These are phyloP conservation scores for Eucera pruinosa DNA, from an alignment of 2,888 invertebrate genomes.

Conservation along the genomic window DNA sequence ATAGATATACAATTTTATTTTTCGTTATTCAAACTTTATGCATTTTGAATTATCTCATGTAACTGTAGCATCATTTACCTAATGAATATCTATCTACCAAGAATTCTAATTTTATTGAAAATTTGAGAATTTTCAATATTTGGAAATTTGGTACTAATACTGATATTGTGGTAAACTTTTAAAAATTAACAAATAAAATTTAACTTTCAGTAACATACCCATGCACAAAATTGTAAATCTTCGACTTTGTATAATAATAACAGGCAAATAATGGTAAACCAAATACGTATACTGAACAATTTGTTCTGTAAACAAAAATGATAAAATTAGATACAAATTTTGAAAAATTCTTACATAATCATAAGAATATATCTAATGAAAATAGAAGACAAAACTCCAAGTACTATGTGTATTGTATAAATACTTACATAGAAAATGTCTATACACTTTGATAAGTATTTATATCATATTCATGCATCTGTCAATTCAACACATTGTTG, in stretches of 20 bases:
- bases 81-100: no score
- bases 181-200: slow-evolving; percentile 2
- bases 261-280: no score
- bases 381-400: background rate
- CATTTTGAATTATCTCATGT: background rate
- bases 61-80: background rate
- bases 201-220: slow-evolving; percentile 11
- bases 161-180: slow-evolving; percentile 3
- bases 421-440: background rate
- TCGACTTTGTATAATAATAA: background rate
- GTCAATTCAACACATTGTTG: slow-evolving; percentile 23
- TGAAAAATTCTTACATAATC: background rate
- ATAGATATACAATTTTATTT: background rate
- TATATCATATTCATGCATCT: background rate
- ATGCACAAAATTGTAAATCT: background rate
- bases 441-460: slow-evolving; percentile 14
- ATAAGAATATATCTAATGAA: background rate
- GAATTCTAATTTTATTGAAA: background rate
- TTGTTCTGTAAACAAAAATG: background rate
- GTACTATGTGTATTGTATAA: slow-evolving; percentile 4
- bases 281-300: no score
- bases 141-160: slow-evolving; percentile 25
- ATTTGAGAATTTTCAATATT: no score
- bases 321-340: background rate
- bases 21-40: background rate